Evolutionary conservation across 1,140 invertebrate genomes (phyloP).

Genomic region (Micrasema minimum): DNA sequence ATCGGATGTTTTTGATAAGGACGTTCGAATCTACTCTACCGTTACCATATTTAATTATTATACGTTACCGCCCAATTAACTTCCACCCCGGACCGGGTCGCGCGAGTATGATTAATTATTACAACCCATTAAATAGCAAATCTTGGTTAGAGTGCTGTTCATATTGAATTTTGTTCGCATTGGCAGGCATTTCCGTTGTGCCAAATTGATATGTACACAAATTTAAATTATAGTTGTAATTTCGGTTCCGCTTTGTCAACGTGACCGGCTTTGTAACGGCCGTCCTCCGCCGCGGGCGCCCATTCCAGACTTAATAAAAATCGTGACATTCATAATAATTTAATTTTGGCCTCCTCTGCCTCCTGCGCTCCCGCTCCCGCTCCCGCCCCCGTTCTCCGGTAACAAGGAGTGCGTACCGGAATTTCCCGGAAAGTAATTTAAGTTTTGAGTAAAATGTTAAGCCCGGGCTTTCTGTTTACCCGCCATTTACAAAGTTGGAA

Average conservation of each 20-base stretch:
- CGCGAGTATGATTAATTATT: no score
- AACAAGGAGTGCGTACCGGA: neutral
- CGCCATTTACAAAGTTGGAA: slow-evolving; percentile 46
- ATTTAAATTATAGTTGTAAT: slow-evolving; percentile 28
- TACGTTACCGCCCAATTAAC: no score
- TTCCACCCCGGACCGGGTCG: no score
- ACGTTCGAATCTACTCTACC: no score
- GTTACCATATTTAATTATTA: no score
- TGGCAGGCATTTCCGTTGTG: neutral
- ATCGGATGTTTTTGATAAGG: no score
- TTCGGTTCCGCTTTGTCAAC: slow-evolving; percentile 27
- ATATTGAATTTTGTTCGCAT: no score
- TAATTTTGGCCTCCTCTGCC: slow-evolving; percentile 40
- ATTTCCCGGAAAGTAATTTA: slow-evolving; percentile 51
- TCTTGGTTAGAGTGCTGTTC: no score
- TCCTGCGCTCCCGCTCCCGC: neutral
- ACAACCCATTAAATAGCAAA: no score
- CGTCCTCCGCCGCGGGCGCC: neutral
- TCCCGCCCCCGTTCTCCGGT: neutral
- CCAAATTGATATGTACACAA: slow-evolving; percentile 20
- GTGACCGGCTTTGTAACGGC: slow-evolving; percentile 35
- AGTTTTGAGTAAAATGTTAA: slow-evolving; percentile 51
- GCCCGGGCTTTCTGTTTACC: slow-evolving; percentile 41
- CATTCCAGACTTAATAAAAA: slow-evolving; percentile 51
- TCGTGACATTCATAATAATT: slow-evolving; percentile 52